A percentile compares a stretch with the other conserved stretches of the same genome.
phyloP scores from a whole-genome alignment of 2,113 vertebrate genomes.

The Vicugna pacos region DNA sequence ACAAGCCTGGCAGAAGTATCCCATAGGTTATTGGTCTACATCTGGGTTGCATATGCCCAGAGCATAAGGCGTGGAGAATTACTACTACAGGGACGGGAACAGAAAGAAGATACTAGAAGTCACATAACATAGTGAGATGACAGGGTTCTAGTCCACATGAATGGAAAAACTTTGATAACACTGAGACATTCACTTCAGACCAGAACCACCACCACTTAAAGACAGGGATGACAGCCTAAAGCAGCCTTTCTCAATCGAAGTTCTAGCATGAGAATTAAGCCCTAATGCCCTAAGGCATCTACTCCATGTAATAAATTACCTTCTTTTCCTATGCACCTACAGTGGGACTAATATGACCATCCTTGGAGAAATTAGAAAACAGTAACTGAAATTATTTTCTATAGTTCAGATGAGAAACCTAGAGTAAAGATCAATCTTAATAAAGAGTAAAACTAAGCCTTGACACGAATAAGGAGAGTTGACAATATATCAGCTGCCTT shows the following conservation, averaged over 20 bases:
- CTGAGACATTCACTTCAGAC: neutral
- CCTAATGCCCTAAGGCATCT: neutral
- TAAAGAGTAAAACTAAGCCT: constrained; percentile 2
- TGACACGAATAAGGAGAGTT: neutral
- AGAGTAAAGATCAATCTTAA: neutral
- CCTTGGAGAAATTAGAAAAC: neutral
- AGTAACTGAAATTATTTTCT: neutral
- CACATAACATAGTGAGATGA: neutral
- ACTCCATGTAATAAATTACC: neutral
- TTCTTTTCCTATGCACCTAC: neutral
- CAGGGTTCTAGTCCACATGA: neutral
- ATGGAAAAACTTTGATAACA: neutral
- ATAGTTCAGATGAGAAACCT: neutral
- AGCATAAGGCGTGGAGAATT: neutral
- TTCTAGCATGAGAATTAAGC: neutral
- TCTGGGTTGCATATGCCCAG: neutral
- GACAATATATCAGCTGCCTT: neutral
- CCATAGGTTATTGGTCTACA: neutral
- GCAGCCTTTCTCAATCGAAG: neutral
- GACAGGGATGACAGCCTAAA: neutral
- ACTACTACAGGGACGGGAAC: neutral
- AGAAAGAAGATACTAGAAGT: neutral
- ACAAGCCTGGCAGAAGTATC: neutral
- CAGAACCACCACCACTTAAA: neutral
- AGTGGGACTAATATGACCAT: neutral